Evolutionary conservation across 2,888 invertebrate genomes (phyloP), one percentile per base, ranked within the genome.

Genomic region (Drosophila putrida): DNA sequence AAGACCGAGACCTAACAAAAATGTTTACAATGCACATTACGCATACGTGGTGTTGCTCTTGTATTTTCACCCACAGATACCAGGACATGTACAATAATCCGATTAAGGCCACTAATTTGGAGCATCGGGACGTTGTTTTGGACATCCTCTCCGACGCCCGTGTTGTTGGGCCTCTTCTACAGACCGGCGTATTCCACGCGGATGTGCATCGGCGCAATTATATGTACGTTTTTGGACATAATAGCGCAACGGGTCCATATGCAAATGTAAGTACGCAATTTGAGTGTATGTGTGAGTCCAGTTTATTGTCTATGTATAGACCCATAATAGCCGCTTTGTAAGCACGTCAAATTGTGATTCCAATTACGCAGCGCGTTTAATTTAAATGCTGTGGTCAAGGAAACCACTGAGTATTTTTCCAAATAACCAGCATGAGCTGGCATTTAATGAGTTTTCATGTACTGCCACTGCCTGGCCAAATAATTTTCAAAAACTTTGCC

Each of bases 61-160:
- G 63, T 60, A 33, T 65, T 69, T 54, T 58, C 60, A 67, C 71
- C 53, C 67, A 59, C 79, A 95, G 95, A 88, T 95, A 95, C 78
- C 92, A 94, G 13, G 93, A 94, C 82, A 93, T 94, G 87, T 93
- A 94, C 81, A 89, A 94, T 78, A 93, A 95, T 89, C 93, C 94
- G 72, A 93, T 94, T 85, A 93, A 94, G 75, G 92, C 92, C 71
- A 90, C 92, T 54, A 92, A 87, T 79, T 85, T 95, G 90, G 93
- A 94, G 38, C 94, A 95, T 90, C 94, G 97, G 33, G 96, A 98
- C 91, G 94, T 95, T 55, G 95, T 98, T 5, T 94, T 99, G 74
- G 97, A 97, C 90, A 95, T 98, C 66, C 94, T 99, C 70, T 97
- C 98, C 58, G 98, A 98, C 92, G 97, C 97, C 6, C 94, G 97